Conservation (phyloP, 2,113 vertebrate species). For the Ictalurus punctatus region DNA sequence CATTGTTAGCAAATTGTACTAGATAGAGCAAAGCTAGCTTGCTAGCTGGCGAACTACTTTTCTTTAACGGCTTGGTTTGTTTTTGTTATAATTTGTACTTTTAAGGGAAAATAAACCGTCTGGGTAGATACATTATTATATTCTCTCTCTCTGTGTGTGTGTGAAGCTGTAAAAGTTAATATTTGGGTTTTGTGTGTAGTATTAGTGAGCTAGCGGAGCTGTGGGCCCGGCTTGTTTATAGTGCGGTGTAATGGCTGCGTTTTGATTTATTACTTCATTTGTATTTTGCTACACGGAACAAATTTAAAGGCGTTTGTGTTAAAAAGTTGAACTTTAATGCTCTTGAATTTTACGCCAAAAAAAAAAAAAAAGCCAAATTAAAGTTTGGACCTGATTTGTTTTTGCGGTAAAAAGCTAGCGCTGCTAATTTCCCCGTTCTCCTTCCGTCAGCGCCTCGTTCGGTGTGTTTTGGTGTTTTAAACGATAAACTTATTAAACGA, state of each 20-base stretch:
- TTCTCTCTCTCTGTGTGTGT: neutral
- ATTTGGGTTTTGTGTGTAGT: neutral
- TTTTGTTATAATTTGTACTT: neutral
- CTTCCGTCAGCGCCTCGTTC: neutral
- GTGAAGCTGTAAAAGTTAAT: neutral
- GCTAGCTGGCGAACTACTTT: too few species aligned
- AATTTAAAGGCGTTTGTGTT: neutral
- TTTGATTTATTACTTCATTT: neutral
- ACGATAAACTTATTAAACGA: neutral
- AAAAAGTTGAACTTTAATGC: neutral
- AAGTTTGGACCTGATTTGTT: neutral
- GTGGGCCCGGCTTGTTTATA: neutral
- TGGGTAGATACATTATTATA: too few species aligned
- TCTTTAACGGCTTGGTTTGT: neutral
- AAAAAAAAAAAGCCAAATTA: accelerated
- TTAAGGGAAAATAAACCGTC: neutral
- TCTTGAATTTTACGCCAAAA: neutral
- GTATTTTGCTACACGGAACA: neutral
- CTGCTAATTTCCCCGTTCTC: neutral
- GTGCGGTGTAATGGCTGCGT: neutral
- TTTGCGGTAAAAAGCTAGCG: neutral
- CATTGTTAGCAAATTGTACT: neutral
- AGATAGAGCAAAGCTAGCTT: neutral
- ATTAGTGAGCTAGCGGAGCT: neutral
- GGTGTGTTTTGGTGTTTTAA: neutral